phyloP scores from a whole-genome alignment of 1,140 invertebrate species.

The Drosophila parvula region DNA sequence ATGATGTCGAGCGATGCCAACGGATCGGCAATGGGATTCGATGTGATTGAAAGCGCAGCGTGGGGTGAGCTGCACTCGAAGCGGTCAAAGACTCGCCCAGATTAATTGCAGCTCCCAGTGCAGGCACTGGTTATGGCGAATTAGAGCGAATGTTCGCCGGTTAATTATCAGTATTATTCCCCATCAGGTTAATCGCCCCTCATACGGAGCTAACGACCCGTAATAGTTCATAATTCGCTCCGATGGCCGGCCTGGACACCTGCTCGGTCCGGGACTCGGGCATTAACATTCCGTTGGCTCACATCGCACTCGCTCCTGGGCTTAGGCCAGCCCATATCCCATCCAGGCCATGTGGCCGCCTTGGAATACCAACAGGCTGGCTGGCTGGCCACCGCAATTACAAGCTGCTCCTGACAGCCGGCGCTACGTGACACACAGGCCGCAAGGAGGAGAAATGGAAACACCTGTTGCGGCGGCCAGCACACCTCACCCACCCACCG shows the following conservation, averaged over 20 bases:
- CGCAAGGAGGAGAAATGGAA: slow-evolving; percentile 39
- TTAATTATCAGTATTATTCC: slow-evolving; percentile 47
- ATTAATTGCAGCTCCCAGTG: slow-evolving; percentile 29
- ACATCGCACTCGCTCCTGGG: slow-evolving; percentile 25
- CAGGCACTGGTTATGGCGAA: slow-evolving; percentile 29
- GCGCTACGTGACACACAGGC: slow-evolving; percentile 71
- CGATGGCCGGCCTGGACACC: slow-evolving; percentile 39
- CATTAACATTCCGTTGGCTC: slow-evolving; percentile 52
- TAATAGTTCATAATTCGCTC: slow-evolving; percentile 51
- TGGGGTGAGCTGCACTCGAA: slow-evolving; percentile 5
- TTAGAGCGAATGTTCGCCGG: slow-evolving; percentile 37
- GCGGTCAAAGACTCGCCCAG: slow-evolving; percentile 15
- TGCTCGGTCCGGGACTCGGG: slow-evolving; percentile 32
- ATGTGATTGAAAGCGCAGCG: slow-evolving; percentile 33
- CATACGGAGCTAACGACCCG: slow-evolving; percentile 48
- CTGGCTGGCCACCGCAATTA: slow-evolving; percentile 70
- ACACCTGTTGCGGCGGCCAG: slow-evolving; percentile 72
- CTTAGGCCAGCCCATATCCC: slow-evolving; percentile 1
- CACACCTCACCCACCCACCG: slow-evolving; percentile 6
- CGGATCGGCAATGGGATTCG: slow-evolving; percentile 20
- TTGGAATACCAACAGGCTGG: slow-evolving; percentile 69
- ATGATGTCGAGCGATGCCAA: slow-evolving; percentile 22
- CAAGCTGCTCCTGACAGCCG: slow-evolving; percentile 65
- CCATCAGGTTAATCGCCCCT: slow-evolving; percentile 41
- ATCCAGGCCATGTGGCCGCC: slow-evolving; percentile 30